Evolutionary conservation across 2,113 vertebrate genomes (phyloP), one percentile per base, ranked within the genome.

Genomic region (Sus scrofa): DNA sequence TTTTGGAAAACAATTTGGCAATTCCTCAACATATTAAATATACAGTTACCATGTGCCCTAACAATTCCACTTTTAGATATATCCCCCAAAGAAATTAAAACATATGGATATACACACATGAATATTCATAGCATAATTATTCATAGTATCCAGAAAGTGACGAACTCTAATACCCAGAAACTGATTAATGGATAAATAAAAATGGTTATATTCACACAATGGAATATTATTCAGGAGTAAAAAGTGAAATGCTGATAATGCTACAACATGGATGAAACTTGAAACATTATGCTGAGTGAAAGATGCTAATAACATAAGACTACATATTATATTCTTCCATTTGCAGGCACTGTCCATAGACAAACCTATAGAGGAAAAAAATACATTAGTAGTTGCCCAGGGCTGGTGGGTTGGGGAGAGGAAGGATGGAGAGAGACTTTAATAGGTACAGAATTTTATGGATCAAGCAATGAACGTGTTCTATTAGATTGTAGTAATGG

Each of bases 41-140:
- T 6, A 81, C 62, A 52, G 22, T 73, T 52, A 50, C 19, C 44
- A 65, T 60, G 39, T 52, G 60, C 86, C 18, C 30, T 18, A 92
- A 27, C 6, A 83, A 94, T 60, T 91, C 12, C 20, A 84, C 16
- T 92, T 37, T 30, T 71, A 77, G 19, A 44, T 62, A 88, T 30
- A 83, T 65, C 75, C 6, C 34, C 68, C 65, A 84, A 34, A 84
- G 7, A 89, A 89, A 44, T 89, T 16, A 84, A 96, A 84, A 73
- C 1, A 27, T 12, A 63, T 79, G 34, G 32, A 7, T 52, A 22
- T 9, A 77, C 12, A 71, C 30, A 58, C 15, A 1, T n/a, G 27
- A 75, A 62, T 83, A 34, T 82, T 93, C 56, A 90, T 13, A 58
- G 78, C 1, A 60, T 22, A 26, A n/a, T 67, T 88, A 58, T 50